phyloP scores from a whole-genome alignment of 2,888 invertebrate genomes.

The Drosophila putrida region DNA sequence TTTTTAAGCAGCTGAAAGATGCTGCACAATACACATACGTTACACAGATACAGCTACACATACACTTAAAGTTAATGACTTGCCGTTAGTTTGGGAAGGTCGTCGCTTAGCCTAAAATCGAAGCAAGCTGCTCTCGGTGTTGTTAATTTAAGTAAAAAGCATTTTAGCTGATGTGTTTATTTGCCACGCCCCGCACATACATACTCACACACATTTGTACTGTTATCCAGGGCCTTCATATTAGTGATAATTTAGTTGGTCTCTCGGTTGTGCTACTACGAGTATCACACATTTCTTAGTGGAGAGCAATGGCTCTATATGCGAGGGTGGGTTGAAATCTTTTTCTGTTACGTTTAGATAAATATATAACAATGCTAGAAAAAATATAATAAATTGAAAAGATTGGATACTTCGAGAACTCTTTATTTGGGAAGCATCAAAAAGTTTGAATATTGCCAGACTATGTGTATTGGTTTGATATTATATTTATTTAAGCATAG shows the following conservation, averaged over 20 bases:
- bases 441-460: too few relatives aligned
- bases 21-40: conserved; percentile 22
- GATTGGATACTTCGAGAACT: too few relatives aligned
- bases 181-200: conserved; percentile 70
- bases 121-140: conserved; percentile 68
- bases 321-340: too few relatives aligned
- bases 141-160: conserved; percentile 81
- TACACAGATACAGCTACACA: conserved; percentile 12
- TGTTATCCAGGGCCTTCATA: conserved; percentile 54
- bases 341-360: too few relatives aligned
- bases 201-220: conserved; percentile 15
- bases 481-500: too few relatives aligned
- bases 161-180: conserved; percentile 80
- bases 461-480: too few relatives aligned
- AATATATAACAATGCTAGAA: too few relatives aligned
- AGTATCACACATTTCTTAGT: conserved; percentile 58
- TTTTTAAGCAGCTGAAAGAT: conserved; percentile 26
- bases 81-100: conserved; percentile 55
- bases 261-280: conserved; percentile 56
- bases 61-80: conserved; percentile 65
- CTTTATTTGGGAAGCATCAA: too few relatives aligned
- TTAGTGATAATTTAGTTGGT: conserved; percentile 81
- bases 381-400: too few relatives aligned
- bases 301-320: conserved; percentile 51
- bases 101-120: conserved; percentile 51